These are phyloP conservation scores for Pangasius mekongensis DNA, from an alignment of 2,797 vertebrate genomes.

Conservation along the genomic window DNA sequence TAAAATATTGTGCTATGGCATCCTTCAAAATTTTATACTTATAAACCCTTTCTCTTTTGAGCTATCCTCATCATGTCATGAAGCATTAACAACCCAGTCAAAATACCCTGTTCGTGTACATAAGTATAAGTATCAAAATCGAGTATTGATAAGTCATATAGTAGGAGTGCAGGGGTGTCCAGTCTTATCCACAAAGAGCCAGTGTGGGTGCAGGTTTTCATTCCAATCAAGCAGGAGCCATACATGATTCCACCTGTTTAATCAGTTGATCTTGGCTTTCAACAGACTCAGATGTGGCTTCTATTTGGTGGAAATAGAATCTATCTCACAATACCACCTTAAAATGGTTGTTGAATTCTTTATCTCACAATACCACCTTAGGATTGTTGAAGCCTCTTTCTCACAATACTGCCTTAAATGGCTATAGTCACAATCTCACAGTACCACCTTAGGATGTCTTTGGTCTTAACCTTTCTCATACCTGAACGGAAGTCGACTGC, in stretches of 20 bases:
- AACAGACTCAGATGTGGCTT: too few species aligned
- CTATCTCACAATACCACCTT: neutral
- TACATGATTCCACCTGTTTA: too few species aligned
- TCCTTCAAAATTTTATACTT: neutral
- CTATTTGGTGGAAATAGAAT: neutral
- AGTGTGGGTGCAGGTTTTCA: too few species aligned
- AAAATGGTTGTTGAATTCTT: neutral
- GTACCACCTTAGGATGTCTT: too few species aligned
- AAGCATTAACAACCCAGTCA: neutral
- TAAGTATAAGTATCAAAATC: too few species aligned
- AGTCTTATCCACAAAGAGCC: too few species aligned
- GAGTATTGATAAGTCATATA: neutral
- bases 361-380: neutral
- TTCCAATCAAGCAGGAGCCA: too few species aligned
- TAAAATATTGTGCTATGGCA: neutral
- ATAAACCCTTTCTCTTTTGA: neutral
- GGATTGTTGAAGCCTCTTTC: too few species aligned
- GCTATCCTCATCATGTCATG: neutral
- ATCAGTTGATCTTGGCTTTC: too few species aligned
- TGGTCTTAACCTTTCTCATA: slow-evolving; percentile 47
- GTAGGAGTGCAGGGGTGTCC: neutral
- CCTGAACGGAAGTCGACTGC: slow-evolving; percentile 67
- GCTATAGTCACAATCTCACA: neutral
- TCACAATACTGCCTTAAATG: neutral
- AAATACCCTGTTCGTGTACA: neutral